phyloP scores from a whole-genome alignment of 2,797 vertebrate species.

The Psittacula echo region DNA sequence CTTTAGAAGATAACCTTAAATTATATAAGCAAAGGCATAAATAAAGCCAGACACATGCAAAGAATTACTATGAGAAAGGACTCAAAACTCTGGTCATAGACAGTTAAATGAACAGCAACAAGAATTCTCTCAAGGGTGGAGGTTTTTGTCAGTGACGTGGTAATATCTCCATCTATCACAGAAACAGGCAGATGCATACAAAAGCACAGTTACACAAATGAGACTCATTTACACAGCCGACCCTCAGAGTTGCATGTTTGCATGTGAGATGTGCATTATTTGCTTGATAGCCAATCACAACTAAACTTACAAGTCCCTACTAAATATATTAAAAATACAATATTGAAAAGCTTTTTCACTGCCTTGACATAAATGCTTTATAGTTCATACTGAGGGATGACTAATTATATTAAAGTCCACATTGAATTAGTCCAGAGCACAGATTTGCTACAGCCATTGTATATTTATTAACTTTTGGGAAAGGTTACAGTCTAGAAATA shows the following conservation, averaged over 20 bases:
- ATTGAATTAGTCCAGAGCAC: not conserved
- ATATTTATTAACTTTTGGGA: not conserved
- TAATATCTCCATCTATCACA: not conserved
- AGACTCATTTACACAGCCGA: slow-evolving; percentile 10
- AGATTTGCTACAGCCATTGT: not conserved
- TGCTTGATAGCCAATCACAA: not conserved
- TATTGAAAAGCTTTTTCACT: not conserved
- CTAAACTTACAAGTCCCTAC: not conserved
- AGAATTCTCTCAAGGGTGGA: not conserved
- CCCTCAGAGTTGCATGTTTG: not conserved
- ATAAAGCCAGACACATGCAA: not conserved
- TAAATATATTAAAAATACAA: slow-evolving; percentile 16
- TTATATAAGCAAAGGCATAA: not conserved
- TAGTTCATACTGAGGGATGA: not conserved
- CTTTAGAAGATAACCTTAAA: not conserved
- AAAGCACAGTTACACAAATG: not conserved
- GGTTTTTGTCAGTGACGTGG: not conserved
- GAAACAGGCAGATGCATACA: not conserved
- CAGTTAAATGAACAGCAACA: not conserved
- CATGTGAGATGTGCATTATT: not conserved
- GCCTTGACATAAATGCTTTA: not conserved
- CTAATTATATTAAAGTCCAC: not conserved
- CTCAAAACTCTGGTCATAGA: not conserved
- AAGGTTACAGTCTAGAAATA: not conserved
- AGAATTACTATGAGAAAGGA: not conserved